Conservation (phyloP, 2,113 vertebrate species). For the Laterallus jamaicensis region DNA sequence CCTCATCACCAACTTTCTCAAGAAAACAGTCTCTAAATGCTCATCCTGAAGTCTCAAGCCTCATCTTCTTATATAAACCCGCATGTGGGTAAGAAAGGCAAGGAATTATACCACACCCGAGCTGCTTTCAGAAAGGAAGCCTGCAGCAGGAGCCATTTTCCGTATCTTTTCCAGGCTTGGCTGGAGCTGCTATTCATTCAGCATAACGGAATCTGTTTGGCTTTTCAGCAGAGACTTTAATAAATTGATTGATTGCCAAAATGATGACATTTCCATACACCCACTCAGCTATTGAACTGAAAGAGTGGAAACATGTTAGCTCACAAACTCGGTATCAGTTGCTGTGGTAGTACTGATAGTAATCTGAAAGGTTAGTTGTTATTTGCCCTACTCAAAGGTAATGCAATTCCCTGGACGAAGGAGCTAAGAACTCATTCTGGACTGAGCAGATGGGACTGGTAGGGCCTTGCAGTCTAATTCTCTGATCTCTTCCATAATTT, state of each 20-base stretch:
- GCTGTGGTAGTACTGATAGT: conserved; percentile 32
- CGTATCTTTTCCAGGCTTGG: background rate
- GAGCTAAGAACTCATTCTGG: background rate
- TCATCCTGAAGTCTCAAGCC: background rate
- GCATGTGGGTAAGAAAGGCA: background rate
- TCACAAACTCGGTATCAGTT: conserved; percentile 17
- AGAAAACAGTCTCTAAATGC: background rate
- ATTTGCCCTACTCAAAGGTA: background rate
- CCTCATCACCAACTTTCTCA: background rate
- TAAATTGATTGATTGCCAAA: conserved; percentile 70
- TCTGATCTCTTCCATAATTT: background rate
- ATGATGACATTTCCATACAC: conserved; percentile 68
- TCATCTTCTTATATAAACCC: background rate
- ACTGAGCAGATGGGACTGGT: background rate
- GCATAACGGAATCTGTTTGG: conserved; percentile 47
- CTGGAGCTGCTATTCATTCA: conserved; percentile 33
- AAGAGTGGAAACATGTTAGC: conserved; percentile 58
- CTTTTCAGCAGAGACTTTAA: conserved; percentile 26
- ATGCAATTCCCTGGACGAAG: background rate
- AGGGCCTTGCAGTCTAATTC: background rate
- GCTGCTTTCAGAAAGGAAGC: background rate
- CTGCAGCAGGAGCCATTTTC: conserved; percentile 6
- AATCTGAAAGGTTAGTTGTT: conserved; percentile 37
- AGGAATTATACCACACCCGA: conserved; percentile 11
- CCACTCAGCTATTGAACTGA: conserved; percentile 60